phyloP scores from a whole-genome alignment of 2,797 vertebrate genomes.

The Phrynocephalus guinanensis region DNA sequence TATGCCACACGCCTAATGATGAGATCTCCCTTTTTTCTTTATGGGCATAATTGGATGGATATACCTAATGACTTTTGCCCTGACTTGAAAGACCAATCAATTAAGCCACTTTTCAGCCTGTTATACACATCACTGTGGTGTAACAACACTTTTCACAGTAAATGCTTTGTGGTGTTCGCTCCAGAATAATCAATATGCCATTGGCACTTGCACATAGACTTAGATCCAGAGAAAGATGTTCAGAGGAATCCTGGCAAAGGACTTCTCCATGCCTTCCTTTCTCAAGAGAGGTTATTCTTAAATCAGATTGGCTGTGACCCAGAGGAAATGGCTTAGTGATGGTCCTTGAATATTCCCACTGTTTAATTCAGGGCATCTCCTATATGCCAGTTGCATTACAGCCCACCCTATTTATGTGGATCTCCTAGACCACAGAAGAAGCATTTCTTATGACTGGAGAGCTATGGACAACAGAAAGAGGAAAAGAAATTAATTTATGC shows the following conservation, averaged over 20 bases:
- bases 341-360: no score
- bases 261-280: not conserved
- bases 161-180: slow-evolving; percentile 34
- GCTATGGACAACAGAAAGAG: not conserved
- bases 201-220: slow-evolving; percentile 37
- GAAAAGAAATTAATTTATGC: not conserved
- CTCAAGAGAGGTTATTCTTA: not conserved
- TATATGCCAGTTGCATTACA: not conserved
- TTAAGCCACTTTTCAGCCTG: not conserved
- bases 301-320: not conserved
- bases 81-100: not conserved
- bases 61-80: not conserved
- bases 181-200: slow-evolving; percentile 31
- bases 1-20: not conserved
- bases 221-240: not conserved
- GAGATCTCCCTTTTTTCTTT: not conserved
- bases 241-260: not conserved
- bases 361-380: no score
- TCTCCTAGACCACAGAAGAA: not conserved
- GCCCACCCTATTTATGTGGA: not conserved
- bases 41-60: no score
- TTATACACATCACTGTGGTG: not conserved
- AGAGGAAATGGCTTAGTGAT: not conserved
- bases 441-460: not conserved
- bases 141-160: not conserved